Evolutionary conservation across 2,113 vertebrate genomes (phyloP), one percentile per base, ranked within the genome.

Genomic region (Xiphias gladius): DNA sequence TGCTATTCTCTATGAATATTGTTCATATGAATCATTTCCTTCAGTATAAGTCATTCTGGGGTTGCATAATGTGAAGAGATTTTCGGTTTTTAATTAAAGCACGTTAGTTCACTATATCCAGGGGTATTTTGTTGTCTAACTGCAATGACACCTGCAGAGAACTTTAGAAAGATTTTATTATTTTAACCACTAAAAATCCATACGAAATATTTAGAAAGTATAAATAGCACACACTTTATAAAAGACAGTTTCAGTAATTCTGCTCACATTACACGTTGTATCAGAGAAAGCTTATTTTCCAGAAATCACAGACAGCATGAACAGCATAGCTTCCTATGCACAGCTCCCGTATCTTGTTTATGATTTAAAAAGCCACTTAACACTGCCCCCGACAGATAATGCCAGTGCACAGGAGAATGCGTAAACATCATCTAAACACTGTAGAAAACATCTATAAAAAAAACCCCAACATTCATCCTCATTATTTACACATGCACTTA

Each of bases 131-230:
- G 24, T n/a, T 63, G 20, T 85, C 37, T 73, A 5, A 61, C 24
- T 32, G n/a, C 19, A 79, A 30, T 4, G 20, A 87, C 54, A 66
- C 35, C 1, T 63, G 14, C 17, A 66, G 26, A 77, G 4, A 37
- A 54, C 64, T 73, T 80, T 62, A 84, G 48, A 90, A 93, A 88
- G n/a, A 0, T 10, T 83, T 94, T 91, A 91, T 92, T 93, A 74
- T 80, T 63, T 71, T 77, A 78, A 90, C 62, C 84, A 16, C 76
- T 77, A 89, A 92, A 93, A 90, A 87, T 88, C 82, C 86, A 92
- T 93, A 93, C 77, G 78, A 92, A 94, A 92, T 91, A 87, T 92
- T 86, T 46, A 77, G 87, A 81, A 85, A 84, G 84, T 88, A 88
- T 89, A 92, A 93, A 89, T 84, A 91, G 74, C 80, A 92, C 76